Evolutionary conservation across 2,888 invertebrate genomes (phyloP).

Genomic region (Dynastes tityus): DNA sequence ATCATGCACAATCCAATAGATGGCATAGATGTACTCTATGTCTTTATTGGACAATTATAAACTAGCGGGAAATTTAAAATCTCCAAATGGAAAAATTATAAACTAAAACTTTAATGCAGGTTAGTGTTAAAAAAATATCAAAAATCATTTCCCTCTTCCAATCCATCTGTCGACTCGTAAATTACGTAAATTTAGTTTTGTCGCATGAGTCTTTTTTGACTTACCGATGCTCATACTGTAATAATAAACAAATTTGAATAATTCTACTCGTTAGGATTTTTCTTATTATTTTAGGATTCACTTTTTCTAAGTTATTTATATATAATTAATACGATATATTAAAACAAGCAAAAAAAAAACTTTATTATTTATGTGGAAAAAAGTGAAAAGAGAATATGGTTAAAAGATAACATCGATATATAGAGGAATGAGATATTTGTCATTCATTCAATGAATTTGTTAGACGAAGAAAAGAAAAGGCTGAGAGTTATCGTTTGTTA

Average conservation of each 20-base stretch:
- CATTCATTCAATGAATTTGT: constrained; percentile 41
- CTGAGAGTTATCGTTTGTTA: constrained; percentile 49
- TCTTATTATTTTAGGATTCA: constrained; percentile 25
- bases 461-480: constrained; percentile 46
- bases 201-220: constrained; percentile 39
- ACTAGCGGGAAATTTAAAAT: no score
- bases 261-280: constrained; percentile 40
- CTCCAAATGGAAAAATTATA: no score
- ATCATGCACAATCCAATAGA: no score
- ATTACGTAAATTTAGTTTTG: not conserved
- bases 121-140: no score
- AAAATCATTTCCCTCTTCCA: no score
- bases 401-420: constrained; percentile 28
- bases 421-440: constrained; percentile 20
- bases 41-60: no score
- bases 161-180: not conserved
- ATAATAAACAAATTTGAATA: constrained; percentile 10
- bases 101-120: no score
- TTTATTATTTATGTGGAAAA: constrained; percentile 19
- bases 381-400: constrained; percentile 10
- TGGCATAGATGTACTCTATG: no score
- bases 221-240: constrained; percentile 40
- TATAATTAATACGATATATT: constrained; percentile 20
- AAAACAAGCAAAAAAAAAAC: not conserved
- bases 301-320: constrained; percentile 43